Base-by-base conservation (phyloP, 1,140 invertebrate genomes). In the Zaprionus ghesquierei region DNA sequence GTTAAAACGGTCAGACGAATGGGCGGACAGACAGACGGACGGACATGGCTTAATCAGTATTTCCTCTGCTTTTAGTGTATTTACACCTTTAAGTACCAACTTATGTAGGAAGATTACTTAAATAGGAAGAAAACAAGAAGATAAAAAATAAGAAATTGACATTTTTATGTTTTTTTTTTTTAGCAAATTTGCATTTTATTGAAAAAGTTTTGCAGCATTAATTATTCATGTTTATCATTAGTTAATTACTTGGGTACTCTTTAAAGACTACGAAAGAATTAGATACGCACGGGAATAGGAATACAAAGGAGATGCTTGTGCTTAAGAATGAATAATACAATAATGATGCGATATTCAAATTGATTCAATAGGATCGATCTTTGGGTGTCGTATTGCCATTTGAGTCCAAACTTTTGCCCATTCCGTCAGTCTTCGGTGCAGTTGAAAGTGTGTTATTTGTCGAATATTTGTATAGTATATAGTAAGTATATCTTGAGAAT, bases 361-460 rank as follows among this genome's bases (percentile, higher is more conserved):
- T 68, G 49, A 38, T 51, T 69, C 53, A 69, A 41, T 68, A 69
- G 50, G 64, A 50, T 73, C 64, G 64, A 73, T 87, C 84, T 87
- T 87, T 87, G 84, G 84, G 87, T 81, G 49, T 50, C 27, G 49
- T 69, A 73, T 73, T 69, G 64, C 56, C 64, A 50, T 69, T 69
- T 61, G 56, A 73, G 70, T 73, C 64, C 70, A 61, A 69, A 69
- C 58, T 70, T 74, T 44, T 59, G 66, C 60, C 68, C 63, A 68
- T 71, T 71, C 44, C 59, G 69, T 69, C 81, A 84, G 82, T 86
- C 81, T 86, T 81, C 44, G 59, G 74, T 75, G 81, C 74, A 66
- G 69, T 61, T 73, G 59, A 23, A n/a, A n/a, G 66, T 60, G 33
- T 44, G 41, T 41, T 35, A 23, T 53, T 18, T 29, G 35, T 61